Base-by-base conservation (phyloP, 2,113 vertebrate genomes). In the Lagopus leucura region DNA sequence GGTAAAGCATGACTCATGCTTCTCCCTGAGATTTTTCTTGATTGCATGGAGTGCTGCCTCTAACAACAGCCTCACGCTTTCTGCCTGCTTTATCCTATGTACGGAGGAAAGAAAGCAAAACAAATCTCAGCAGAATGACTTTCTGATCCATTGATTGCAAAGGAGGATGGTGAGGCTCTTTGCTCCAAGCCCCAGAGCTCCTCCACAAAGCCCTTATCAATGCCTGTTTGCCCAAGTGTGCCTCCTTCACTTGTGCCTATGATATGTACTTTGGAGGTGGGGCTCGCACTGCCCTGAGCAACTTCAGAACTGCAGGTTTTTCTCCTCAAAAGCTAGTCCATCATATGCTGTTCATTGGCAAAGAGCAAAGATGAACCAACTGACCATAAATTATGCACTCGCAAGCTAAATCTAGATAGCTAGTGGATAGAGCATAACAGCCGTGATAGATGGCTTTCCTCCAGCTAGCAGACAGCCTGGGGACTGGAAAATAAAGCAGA, bases 21-120 rank as follows among this genome's bases (percentile, higher is more conserved):
- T 38, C 13, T 12, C 45, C 34, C n/a, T 7, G 34, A 67, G 66
- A n/a, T 47, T 92, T 86, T 48, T 57, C 76, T 79, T 30, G 36
- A 34, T 34, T 82, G 36, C 65, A 89, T 82, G 88, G 86, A 76
- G 74, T 63, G 86, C 48, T 81, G 64, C 67, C 87, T 86, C 88
- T 22, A 24, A 60, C 32, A 48, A 8, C 28, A 64, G 74, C 71
- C 72, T 89, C 89, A 27, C 9, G 3, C 47, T 87, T 91, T 91
- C 83, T 71, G 83, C 93, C 60, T 42, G 86, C 80, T 92, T 58
- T 90, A 71, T 75, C 77, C 79, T 69, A 34, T 6, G 38, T 34
- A 5, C 60, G 43, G 79, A 72, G 54, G 78, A 64, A 42, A 58
- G 82, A 80, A 73, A 57, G 64, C 47, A 40, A 47, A 74, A 11